Conservation (phyloP, 2,797 vertebrate species). For the Lithobates pipiens region DNA sequence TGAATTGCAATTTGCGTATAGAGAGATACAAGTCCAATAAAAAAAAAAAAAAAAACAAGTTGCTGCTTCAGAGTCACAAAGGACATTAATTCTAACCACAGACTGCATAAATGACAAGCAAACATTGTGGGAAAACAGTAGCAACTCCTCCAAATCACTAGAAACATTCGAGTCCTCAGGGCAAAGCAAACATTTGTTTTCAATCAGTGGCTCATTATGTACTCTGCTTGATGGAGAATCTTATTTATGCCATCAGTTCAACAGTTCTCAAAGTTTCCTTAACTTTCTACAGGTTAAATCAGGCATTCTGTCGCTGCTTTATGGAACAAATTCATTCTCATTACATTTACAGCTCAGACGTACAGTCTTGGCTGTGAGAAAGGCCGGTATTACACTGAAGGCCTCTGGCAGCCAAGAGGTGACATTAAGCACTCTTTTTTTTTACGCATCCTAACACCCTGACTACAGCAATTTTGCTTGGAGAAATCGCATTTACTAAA, state of each 20-base stretch:
- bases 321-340: background rate
- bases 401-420: conserved; percentile 35
- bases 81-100: conserved; percentile 41
- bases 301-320: background rate
- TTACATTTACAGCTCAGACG: conserved; percentile 32
- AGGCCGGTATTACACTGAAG: conserved; percentile 12
- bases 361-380: conserved; percentile 37
- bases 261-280: conserved; percentile 11
- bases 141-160: conserved; percentile 68
- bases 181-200: conserved; percentile 67
- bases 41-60: conserved; percentile 32
- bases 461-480: conserved; percentile 29
- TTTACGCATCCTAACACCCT: conserved; percentile 37
- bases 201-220: conserved; percentile 63
- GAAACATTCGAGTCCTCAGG: conserved; percentile 66
- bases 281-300: conserved; percentile 10
- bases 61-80: conserved; percentile 3
- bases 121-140: conserved; percentile 67
- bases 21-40: conserved; percentile 23
- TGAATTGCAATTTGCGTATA: conserved; percentile 23
- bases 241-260: background rate
- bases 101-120: conserved; percentile 50
- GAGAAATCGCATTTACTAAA: background rate
- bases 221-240: conserved; percentile 32
- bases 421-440: conserved; percentile 26